A percentile compares a stretch with the other conserved stretches of the same genome.
Evolutionary conservation across 2,113 vertebrate genomes (phyloP).

Genomic region (Notarius quadriscutis): DNA sequence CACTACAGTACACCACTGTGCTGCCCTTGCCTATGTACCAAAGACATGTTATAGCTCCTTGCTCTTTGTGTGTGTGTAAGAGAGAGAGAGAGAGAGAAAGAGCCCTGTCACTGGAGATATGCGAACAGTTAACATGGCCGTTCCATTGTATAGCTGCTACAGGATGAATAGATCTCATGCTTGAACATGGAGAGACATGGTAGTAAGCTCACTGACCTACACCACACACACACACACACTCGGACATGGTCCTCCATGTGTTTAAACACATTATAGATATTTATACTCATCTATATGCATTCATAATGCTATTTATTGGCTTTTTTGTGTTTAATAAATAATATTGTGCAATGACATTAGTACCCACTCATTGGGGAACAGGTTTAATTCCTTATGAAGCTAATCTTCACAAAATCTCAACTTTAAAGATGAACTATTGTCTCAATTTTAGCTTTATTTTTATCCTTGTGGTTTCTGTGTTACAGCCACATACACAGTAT

Average conservation of each 20-base stretch:
- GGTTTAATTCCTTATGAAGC: not conserved
- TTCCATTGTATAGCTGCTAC: constrained; percentile 61
- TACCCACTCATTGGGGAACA: not conserved
- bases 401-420: not conserved
- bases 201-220: constrained; percentile 34
- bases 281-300: not conserved
- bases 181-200: constrained; percentile 39
- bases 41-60: not conserved
- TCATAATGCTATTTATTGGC: not conserved
- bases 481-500: not conserved
- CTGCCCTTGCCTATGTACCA: not conserved
- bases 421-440: not conserved
- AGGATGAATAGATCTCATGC: constrained; percentile 50
- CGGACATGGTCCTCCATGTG: not conserved
- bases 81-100: constrained; percentile 35
- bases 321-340: not conserved
- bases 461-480: not conserved
- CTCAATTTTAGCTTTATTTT: not conserved
- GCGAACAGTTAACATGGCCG: constrained; percentile 66
- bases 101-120: constrained; percentile 59
- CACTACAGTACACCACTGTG: no score
- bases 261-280: not conserved
- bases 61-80: constrained; percentile 12
- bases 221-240: not conserved
- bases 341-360: not conserved